phyloP scores from a whole-genome alignment of 2,797 vertebrate genomes.

The Apodemus agrarius region DNA sequence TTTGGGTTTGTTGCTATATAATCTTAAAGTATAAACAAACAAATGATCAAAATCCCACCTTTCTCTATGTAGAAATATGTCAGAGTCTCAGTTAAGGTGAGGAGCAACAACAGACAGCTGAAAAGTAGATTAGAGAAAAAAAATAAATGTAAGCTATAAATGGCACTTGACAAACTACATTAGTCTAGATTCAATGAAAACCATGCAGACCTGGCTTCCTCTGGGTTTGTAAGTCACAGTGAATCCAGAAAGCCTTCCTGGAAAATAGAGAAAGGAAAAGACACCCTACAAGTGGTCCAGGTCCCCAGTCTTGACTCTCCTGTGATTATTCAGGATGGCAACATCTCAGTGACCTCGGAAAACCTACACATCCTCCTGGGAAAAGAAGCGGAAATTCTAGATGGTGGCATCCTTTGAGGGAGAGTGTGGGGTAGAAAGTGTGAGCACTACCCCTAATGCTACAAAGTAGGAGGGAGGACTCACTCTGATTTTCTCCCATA shows the following conservation, averaged over 20 bases:
- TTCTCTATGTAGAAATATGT: background rate
- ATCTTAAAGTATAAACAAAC: background rate
- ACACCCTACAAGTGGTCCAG: background rate
- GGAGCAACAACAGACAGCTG: constrained; percentile 14
- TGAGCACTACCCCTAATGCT: background rate
- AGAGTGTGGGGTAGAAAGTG: background rate
- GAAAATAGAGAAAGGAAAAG: constrained; percentile 48
- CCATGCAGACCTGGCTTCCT: constrained; percentile 37
- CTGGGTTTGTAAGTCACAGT: constrained; percentile 57
- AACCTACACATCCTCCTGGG: background rate
- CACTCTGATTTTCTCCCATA: background rate
- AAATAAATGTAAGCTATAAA: constrained; percentile 47
- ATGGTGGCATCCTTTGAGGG: fast-evolving
- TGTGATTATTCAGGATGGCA: background rate
- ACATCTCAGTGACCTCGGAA: background rate
- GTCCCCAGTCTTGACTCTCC: background rate
- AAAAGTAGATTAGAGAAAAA: constrained; percentile 66
- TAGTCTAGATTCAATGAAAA: constrained; percentile 55
- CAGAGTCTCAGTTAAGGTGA: constrained; percentile 11
- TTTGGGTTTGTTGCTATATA: background rate
- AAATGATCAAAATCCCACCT: background rate
- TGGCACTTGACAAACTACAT: constrained; percentile 70
- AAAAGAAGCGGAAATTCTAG: background rate
- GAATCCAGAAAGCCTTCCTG: constrained; percentile 27
- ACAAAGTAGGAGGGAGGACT: background rate